Evolutionary conservation across 2,797 vertebrate species (phyloP), one percentile per base, ranked within the genome.

Genomic region (Sitta carolinensis): DNA sequence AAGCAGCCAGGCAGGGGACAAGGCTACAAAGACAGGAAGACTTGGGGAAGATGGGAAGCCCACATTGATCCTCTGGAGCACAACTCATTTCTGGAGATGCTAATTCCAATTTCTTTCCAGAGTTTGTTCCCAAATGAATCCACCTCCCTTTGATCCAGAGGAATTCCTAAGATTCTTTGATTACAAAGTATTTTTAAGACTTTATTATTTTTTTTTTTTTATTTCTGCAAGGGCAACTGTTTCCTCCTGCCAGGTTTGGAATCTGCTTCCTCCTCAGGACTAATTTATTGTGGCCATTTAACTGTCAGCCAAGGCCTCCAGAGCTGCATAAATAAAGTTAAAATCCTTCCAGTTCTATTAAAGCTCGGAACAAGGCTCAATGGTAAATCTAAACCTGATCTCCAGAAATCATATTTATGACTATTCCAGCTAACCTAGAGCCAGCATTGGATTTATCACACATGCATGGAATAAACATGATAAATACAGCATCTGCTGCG

Each of bases 281-380:
- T 34, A 30, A 93, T 86, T 95, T 81, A 88, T 38, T 11, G 73
- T 32, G 42, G 82, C 84, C 64, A 55, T 95, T 95, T 70, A 69
- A n/a, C 93, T 90, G 87, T 38, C 93, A 91, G 91, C 85, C 68
- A 67, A 81, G 87, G 72, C 45, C 66, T 45, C 38, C 50, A 64
- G 42, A 81, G 77, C 61, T 52, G 43, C 85, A 94, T 66, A 76
- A 93, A 94, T 81, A 78, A 91, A 93, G 15, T 16, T 66, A 19
- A 62, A 87, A n/a, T 20, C 72, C 48, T 72, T 73, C 48, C 66
- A 62, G 62, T 62, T 72, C 83, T 38, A 79, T 38, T 73, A 64
- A 27, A 84, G 66, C 36, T 38, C 40, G 16, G 30, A 64, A 66
- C 36, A 34, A 84, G 51, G 59, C 23, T n/a, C 16, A 4, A 18